A percentile compares a stretch with the other conserved stretches of the same genome.
phyloP scores from a whole-genome alignment of 2,888 invertebrate species.

The Pollenia amentaria region DNA sequence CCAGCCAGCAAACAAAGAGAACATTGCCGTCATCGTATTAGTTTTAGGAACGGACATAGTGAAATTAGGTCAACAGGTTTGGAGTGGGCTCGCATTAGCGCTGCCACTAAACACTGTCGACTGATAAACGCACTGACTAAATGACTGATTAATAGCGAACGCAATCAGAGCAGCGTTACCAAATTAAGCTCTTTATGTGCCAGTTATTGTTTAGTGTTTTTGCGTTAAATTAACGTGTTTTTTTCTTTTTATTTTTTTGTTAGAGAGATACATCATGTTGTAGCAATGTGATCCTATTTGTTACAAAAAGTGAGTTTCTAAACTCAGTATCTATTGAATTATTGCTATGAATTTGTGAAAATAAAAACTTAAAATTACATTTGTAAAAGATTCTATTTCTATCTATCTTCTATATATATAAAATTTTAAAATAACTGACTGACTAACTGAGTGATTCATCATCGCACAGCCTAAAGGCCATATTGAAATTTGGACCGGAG shows the following conservation, averaged over 20 bases:
- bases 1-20: constrained; percentile 65
- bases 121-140: constrained; percentile 31
- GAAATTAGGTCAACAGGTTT: constrained; percentile 85
- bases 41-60: constrained; percentile 71
- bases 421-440: too few relatives aligned
- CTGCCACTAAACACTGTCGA: constrained; percentile 36
- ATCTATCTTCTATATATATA: too few relatives aligned
- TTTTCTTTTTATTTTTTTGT: neutral
- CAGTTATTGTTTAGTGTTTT: neutral
- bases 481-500: too few relatives aligned
- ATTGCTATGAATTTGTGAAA: too few relatives aligned
- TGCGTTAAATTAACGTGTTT: constrained; percentile 9
- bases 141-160: constrained; percentile 37
- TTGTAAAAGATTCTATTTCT: too few relatives aligned
- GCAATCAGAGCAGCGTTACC: constrained; percentile 33
- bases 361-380: too few relatives aligned
- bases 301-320: neutral
- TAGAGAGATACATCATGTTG: neutral
- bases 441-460: too few relatives aligned
- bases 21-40: constrained; percentile 70
- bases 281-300: neutral
- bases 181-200: constrained; percentile 26
- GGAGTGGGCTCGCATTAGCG: constrained; percentile 79
- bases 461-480: too few relatives aligned
- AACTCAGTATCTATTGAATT: too few relatives aligned